Conservation (phyloP, 1,140 invertebrate genomes). For the Grapholita molesta region DNA sequence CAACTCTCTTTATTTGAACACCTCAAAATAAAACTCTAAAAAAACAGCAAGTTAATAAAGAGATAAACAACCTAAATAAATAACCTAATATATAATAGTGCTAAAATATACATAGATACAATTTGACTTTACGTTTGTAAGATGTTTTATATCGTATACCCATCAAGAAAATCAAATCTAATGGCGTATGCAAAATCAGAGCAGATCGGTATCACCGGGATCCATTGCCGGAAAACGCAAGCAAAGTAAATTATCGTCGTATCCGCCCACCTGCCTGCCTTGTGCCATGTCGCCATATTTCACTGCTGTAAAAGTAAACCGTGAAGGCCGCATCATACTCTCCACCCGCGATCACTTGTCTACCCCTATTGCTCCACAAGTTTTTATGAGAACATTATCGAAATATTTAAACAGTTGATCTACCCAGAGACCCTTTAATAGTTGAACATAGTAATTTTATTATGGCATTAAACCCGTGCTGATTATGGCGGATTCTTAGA, state of each 20-base stretch:
- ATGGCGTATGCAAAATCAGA: not conserved
- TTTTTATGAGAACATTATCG: too few relatives aligned
- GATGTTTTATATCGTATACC: not conserved
- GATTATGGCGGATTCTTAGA: too few relatives aligned
- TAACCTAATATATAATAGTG: too few relatives aligned
- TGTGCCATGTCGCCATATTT: not conserved
- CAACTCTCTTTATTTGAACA: too few relatives aligned
- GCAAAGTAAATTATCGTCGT: not conserved
- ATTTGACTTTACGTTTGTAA: not conserved
- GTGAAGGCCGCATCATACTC: not conserved
- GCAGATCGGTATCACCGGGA: not conserved
- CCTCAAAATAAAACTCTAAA: too few relatives aligned
- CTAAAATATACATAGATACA: too few relatives aligned
- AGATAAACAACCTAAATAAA: too few relatives aligned
- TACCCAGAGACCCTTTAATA: too few relatives aligned
- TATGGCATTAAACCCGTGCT: too few relatives aligned
- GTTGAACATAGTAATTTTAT: too few relatives aligned
- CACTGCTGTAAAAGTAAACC: not conserved
- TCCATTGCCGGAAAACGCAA: constrained; percentile 9
- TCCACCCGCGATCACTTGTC: not conserved
- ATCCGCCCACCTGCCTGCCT: constrained; percentile 5
- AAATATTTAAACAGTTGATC: too few relatives aligned
- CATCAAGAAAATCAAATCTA: not conserved
- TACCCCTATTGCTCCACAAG: not conserved
- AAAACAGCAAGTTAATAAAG: too few relatives aligned